A percentile compares a stretch with the other conserved stretches of the same genome.
Evolutionary conservation across 2,888 invertebrate genomes (phyloP).

Genomic region (Brenthis hecate): DNA sequence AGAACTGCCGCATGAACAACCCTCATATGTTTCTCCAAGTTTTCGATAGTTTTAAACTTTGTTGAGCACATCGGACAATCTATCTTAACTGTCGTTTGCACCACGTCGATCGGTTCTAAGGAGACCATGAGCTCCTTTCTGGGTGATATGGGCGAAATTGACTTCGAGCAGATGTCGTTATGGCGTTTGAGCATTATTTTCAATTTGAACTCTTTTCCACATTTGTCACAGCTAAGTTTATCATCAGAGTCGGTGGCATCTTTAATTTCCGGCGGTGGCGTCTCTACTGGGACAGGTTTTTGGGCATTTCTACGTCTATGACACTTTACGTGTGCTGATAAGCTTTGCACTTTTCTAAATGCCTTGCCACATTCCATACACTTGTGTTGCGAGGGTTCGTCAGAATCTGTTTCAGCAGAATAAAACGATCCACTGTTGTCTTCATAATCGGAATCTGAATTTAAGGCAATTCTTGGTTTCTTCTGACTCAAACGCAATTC

Average conservation of each 20-base stretch:
- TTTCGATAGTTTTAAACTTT: slow-evolving; percentile 65
- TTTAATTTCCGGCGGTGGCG: slow-evolving; percentile 33
- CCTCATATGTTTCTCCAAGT: slow-evolving; percentile 68
- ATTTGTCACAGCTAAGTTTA: slow-evolving; percentile 64
- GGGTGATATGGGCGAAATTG: slow-evolving; percentile 41
- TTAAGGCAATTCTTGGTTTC: slow-evolving; percentile 50
- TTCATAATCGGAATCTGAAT: slow-evolving; percentile 68
- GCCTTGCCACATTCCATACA: slow-evolving; percentile 61
- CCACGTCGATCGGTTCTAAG: slow-evolving; percentile 64
- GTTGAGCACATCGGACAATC: slow-evolving; percentile 65
- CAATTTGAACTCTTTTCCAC: slow-evolving; percentile 70
- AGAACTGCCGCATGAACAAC: slow-evolving; percentile 67
- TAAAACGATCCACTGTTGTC: slow-evolving; percentile 59
- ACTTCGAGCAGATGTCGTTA: slow-evolving; percentile 55
- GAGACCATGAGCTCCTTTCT: slow-evolving; percentile 65
- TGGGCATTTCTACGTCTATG: slow-evolving; percentile 46
- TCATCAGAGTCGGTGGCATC: slow-evolving; percentile 59
- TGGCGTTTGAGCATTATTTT: slow-evolving; percentile 78
- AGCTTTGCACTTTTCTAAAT: slow-evolving; percentile 52
- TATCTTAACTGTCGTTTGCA: slow-evolving; percentile 43
- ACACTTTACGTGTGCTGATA: slow-evolving; percentile 52
- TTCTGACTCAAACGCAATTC: slow-evolving; percentile 62
- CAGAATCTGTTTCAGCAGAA: slow-evolving; percentile 68
- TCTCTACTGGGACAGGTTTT: slow-evolving; percentile 2
- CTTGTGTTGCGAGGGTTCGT: slow-evolving; percentile 59